Conservation (phyloP, 2,797 vertebrate genomes). For the Paramormyrops hopkinsi region DNA sequence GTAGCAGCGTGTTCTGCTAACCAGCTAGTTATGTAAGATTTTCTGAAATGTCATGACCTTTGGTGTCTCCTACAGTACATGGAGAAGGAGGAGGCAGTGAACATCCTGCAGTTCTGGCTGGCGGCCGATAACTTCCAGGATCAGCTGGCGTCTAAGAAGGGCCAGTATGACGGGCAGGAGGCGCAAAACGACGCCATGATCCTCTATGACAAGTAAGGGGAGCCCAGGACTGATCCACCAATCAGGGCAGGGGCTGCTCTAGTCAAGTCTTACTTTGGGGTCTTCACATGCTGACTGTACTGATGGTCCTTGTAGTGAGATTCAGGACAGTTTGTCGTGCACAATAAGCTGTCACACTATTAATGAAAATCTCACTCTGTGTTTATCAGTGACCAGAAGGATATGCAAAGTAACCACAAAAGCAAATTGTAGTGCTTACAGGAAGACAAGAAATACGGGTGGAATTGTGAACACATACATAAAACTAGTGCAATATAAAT, state of each 20-base stretch:
- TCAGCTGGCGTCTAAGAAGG: slow-evolving; percentile 91
- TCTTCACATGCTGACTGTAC: not conserved
- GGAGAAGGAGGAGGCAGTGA: slow-evolving; percentile 98
- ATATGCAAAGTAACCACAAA: not conserved
- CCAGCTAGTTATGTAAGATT: not conserved
- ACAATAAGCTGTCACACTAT: not conserved
- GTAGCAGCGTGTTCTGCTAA: not conserved
- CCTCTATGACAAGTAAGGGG: slow-evolving; percentile 90
- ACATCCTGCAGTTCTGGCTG: slow-evolving; percentile 94
- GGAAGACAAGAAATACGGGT: not conserved
- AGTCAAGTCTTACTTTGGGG: not conserved
- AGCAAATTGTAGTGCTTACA: not conserved
- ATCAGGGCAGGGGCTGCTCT: not conserved
- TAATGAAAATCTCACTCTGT: not conserved
- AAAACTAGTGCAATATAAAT: not conserved
- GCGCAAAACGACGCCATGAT: slow-evolving; percentile 99
- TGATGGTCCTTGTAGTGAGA: not conserved
- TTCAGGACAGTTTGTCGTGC: not conserved
- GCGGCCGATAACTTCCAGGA: slow-evolving; percentile 98
- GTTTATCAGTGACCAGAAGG: too few species aligned
- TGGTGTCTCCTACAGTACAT: slow-evolving; percentile 70
- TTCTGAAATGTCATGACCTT: not conserved
- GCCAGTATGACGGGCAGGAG: slow-evolving; percentile 97
- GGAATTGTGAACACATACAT: not conserved
- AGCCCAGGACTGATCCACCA: not conserved